Base-by-base conservation (phyloP, 2,888 invertebrate species). In the Thysanoteuthis rhombus region DNA sequence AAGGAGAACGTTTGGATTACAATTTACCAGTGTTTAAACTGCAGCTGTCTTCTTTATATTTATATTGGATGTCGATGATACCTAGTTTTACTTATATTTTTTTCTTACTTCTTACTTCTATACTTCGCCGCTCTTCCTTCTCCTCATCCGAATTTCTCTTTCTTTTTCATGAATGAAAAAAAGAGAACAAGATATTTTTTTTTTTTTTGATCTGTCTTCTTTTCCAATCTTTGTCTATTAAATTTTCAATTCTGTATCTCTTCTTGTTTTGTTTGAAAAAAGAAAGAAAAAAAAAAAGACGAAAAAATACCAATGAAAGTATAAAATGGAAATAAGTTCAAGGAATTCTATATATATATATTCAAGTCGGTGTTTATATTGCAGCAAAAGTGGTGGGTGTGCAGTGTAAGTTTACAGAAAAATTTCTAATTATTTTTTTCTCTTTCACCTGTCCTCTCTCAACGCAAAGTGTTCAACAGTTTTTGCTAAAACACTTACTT, bases 1-100 rank as follows among this genome's bases (percentile, higher is more conserved):
- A 16, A 75, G 75, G 75, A 75, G 75, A 36, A 75, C 75, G 75
- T n/a, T 75, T 75, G 75, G 75, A 75, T 75, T 75, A 75, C 75
- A 75, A 75, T 75, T 75, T 75, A 75, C 75, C 75, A n/a, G 16
- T 75, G 75, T 75, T 75, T 75, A 75, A 75, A 75, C n/a, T 75
- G n/a, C 75, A 75, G 75, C 75, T 75, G 75, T n/a, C 75, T 75
- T 75, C 75, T 75, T 75, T 75, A 58, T 75, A 75, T 75, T 75
- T 75, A 75, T 75, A 36, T 75, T 75, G 75, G 75, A 75, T 36
- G 75, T 75, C 75, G n/a, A 36, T n/a, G 75, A n/a, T n/a, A n/a
- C 75, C 36, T 75, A 75, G 75, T 75, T n/a, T 75, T 75, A 10
- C n/a, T 75, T 75, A n/a, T 28, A 25, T 75, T n/a, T 75, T n/a